phyloP scores from a whole-genome alignment of 2,888 invertebrate species.

The Plagodis pulveraria region DNA sequence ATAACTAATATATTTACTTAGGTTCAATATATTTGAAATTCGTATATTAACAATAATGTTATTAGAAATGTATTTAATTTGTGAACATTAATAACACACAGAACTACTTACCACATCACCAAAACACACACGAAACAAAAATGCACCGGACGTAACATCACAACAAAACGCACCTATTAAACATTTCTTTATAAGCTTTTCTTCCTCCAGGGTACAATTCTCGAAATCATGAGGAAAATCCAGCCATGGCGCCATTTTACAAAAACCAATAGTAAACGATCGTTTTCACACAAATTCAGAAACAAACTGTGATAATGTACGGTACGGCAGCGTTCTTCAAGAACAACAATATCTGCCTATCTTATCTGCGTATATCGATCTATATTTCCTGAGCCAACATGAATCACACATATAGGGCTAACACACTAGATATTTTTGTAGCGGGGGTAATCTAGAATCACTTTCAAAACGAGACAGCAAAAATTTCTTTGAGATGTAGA shows the following conservation, averaged over 20 bases:
- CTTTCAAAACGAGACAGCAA: too few species aligned
- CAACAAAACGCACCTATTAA: conserved; percentile 60
- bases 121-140: conserved; percentile 10
- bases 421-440: too few species aligned
- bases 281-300: conserved; percentile 26
- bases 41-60: too few species aligned
- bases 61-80: too few species aligned
- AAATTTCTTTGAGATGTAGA: too few species aligned
- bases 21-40: too few species aligned
- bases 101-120: conserved; percentile 8
- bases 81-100: not conserved
- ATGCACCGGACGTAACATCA: conserved; percentile 30
- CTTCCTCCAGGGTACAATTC: conserved; percentile 65
- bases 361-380: conserved; percentile 60
- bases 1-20: too few species aligned
- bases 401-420: too few species aligned
- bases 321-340: conserved; percentile 49
- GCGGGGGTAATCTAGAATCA: too few species aligned
- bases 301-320: conserved; percentile 44
- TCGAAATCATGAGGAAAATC: conserved; percentile 68
- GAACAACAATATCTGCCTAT: conserved; percentile 46
- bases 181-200: conserved; percentile 71
- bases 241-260: conserved; percentile 64
- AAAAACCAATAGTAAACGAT: conserved; percentile 7
- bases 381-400: conserved; percentile 22